phyloP scores from a whole-genome alignment of 2,888 invertebrate species.

The Ephialtes manifestator region DNA sequence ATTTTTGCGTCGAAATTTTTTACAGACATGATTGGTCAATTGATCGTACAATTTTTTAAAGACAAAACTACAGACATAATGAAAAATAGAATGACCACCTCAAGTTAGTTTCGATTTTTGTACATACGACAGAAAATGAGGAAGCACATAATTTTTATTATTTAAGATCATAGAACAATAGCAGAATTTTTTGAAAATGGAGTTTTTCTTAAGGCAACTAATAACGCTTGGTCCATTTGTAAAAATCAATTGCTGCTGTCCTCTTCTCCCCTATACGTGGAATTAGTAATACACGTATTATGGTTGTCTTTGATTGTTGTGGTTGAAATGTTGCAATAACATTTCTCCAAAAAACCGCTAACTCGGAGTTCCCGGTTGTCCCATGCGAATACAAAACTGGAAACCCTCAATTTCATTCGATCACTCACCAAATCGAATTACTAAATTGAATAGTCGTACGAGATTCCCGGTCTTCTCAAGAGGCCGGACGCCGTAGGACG shows the following conservation, averaged over 20 bases:
- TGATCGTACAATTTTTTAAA: no score
- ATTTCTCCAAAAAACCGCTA: neutral
- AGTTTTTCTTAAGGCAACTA: no score
- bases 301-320: neutral
- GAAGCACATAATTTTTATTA: no score
- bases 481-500: conserved; percentile 21
- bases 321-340: neutral
- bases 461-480: conserved; percentile 28
- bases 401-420: conserved; percentile 68
- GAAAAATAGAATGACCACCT: no score
- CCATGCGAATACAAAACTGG: conserved; percentile 20
- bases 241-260: no score
- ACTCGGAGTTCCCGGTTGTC: neutral
- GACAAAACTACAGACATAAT: no score
- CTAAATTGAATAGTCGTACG: conserved; percentile 77
- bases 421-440: conserved; percentile 78
- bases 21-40: no score
- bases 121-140: no score
- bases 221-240: no score
- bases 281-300: neutral
- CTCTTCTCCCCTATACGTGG: no score
- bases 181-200: neutral
- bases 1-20: no score
- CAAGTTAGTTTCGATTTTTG: no score
- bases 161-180: neutral